Base-by-base conservation (phyloP, 2,888 invertebrate species). In the Gandaritis pyraliata region DNA sequence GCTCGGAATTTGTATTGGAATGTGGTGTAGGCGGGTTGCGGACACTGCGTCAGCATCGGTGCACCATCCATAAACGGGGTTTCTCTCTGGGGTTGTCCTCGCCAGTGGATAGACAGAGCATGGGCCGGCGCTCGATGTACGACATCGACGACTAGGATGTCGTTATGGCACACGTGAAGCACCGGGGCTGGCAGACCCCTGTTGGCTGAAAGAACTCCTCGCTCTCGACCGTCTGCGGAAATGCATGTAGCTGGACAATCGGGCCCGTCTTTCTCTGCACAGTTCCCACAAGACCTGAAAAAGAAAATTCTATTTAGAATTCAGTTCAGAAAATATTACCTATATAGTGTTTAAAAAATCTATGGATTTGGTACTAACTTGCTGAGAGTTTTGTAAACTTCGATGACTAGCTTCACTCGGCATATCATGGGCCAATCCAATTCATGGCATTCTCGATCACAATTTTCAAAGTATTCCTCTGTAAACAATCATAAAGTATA, bases 391-490 rank as follows among this genome's bases (percentile, higher is more conserved):
- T 95, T 94, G 78, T 95, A 95, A 70, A 94, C 94, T 86, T 96
- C 96, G 60, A 96, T 88, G 46, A 94, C 94, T 71, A 96, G 90
- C 86, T 95, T 95, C 66, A 96, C 94, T 61, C 96, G 92, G 82
- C 97, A 97, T 74, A 95, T 95, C 95, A 96, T 96, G 2, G 96
- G 96, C 94, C 95, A 95, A 76, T 95, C 95, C 64, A 95, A 86
- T 68, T 95, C 95, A 75, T 95, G 95, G 82, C 97, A 97, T 72
- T 95, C 94, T 74, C 97, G 92, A 77, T 95, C 95, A 82, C 97
- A 97, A 76, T 94, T 95, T 74, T 95, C 93, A 75, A 95, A 95
- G 75, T 94, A 94, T 78, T 94, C 94, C 85, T 95, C 96, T 96
- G 93, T 52, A 94, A 94, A 72, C 58, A 82, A 73, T 68, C 49